Base-by-base conservation (phyloP, 2,113 vertebrate species). In the Ardeotis arabs region DNA sequence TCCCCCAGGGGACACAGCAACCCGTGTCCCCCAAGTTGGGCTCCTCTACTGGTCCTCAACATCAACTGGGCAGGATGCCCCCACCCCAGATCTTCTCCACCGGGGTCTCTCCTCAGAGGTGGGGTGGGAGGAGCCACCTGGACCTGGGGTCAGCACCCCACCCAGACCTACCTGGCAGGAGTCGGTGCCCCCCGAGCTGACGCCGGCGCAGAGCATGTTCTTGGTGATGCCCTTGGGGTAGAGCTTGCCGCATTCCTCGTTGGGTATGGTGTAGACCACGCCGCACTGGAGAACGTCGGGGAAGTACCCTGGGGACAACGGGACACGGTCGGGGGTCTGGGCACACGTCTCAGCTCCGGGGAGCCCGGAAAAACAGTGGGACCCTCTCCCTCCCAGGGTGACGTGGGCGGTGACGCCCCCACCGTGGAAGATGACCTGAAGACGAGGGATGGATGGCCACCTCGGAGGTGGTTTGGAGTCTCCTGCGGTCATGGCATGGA, bases 121-220 rank as follows among this genome's bases (percentile, higher is more conserved):
- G 21, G 47, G 41, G 41, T 41, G 39, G 39, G 39, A 9, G 39
- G 39, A 39, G 39, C 39, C 39, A 39, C 39, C 39, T 11, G 39
- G 39, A 39, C 39, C 39, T 11, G 39, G 39, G 41, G 41, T 41
- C 41, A 14, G 41, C 41, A 13, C 47, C 17, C 53, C 53, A 31
- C 64, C 69, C 6, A 22, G 29, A 29, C 76, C 69, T 67, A 97
- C 98, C 98, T 98, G 98, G 93, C 98, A 99, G 66, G 98, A 98
- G 97, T 98, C 98, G 80, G 98, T 98, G 89, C 98, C 98, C 37
- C 98, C 98, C 44, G 97, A 94, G 93, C 94, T 77, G 95, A 97
- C 98, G 35, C 98, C 98, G 49, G 98, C 98, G 17, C 98, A 98
- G 96, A 98, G 98, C 98, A 98, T 99, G 96, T 97, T 63, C 3